These are phyloP conservation scores for Brachionus rotundiformis DNA, from an alignment of 1,140 invertebrate genomes.

Conservation along the genomic window DNA sequence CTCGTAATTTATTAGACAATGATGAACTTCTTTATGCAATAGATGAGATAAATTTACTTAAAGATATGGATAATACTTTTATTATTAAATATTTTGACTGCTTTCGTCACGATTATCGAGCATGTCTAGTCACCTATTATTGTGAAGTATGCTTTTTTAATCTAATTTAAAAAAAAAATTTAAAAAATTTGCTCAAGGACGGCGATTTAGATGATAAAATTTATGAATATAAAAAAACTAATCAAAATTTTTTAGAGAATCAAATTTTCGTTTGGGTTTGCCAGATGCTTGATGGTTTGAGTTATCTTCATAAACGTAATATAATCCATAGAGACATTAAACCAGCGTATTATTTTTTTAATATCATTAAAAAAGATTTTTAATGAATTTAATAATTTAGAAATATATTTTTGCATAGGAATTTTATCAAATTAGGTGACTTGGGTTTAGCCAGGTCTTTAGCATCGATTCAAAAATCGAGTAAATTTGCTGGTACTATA, in stretches of 20 bases:
- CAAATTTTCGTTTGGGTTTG: background rate
- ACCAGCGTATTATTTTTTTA: no score
- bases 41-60: constrained; percentile 37
- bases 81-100: constrained; percentile 33
- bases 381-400: no score
- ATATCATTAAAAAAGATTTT: no score
- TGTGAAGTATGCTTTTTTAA: background rate
- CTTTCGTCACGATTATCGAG: constrained; percentile 17
- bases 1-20: constrained; percentile 15
- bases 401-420: constrained; percentile 42
- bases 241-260: background rate
- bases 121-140: constrained; percentile 31
- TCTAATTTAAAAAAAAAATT: background rate
- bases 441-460: background rate
- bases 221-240: background rate
- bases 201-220: constrained; percentile 41
- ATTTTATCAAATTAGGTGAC: constrained; percentile 30
- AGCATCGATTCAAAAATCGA: constrained; percentile 19
- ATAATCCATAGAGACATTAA: constrained; percentile 42
- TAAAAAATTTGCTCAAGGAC: background rate
- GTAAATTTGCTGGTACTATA: constrained; percentile 25
- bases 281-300: constrained; percentile 25
- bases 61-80: constrained; percentile 9
- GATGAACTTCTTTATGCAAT: constrained; percentile 21
- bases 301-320: constrained; percentile 12